A percentile compares a stretch with the other conserved stretches of the same genome.
Conservation (phyloP, 2,888 invertebrate genomes). For the Ischnus inquisitorius region DNA sequence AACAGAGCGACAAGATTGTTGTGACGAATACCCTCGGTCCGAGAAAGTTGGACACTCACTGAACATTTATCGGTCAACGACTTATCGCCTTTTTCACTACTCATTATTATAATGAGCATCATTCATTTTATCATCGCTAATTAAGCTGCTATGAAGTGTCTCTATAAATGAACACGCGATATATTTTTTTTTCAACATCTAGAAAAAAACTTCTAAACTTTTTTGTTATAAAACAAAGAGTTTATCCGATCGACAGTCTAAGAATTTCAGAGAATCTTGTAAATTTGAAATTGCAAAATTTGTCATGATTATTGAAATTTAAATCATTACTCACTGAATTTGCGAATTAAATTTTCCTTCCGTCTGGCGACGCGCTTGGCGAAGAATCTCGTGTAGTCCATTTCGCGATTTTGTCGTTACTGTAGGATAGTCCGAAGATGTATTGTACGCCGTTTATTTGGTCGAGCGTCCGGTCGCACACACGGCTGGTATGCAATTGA, state of each 20-base stretch:
- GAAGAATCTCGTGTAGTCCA: slow-evolving; percentile 86
- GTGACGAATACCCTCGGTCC: background rate
- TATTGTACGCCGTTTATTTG: background rate
- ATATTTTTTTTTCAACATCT: no score
- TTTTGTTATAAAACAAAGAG: no score
- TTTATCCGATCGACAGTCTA: no score
- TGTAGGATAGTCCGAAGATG: background rate
- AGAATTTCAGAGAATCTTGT: no score
- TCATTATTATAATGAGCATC: no score
- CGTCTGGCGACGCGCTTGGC: slow-evolving; percentile 84
- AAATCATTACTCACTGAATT: slow-evolving; percentile 84
- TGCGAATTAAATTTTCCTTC: slow-evolving; percentile 85
- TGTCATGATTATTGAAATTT: background rate
- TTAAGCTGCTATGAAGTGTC: no score
- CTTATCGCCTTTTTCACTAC: no score
- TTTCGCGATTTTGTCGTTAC: slow-evolving; percentile 41
- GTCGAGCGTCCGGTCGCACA: background rate
- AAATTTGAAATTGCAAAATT: no score
- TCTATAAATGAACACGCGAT: no score
- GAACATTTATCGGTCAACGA: no score
- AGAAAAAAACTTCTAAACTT: no score
- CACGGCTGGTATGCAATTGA: background rate
- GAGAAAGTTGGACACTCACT: background rate
- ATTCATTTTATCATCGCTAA: no score
- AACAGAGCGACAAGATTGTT: background rate